phyloP scores from a whole-genome alignment of 2,888 invertebrate species.

The Alitta virens region DNA sequence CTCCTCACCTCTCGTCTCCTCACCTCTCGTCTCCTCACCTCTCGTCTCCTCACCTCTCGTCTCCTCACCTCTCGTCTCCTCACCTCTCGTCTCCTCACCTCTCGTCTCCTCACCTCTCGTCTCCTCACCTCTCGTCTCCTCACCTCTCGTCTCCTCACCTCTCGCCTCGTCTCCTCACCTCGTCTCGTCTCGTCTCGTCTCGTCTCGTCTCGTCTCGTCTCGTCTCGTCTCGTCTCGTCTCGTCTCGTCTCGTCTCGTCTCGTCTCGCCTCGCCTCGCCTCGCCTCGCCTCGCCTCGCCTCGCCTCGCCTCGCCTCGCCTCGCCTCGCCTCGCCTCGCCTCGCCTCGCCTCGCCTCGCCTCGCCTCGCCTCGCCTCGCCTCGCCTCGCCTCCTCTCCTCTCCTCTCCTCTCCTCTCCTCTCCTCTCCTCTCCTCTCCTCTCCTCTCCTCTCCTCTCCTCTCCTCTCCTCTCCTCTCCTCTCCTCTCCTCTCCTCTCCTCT shows the following conservation, averaged over 20 bases:
- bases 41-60: too few species aligned
- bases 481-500: too few species aligned
- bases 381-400: slow-evolving; percentile 13
- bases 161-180: slow-evolving; percentile 6
- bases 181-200: slow-evolving; percentile 3
- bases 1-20: too few species aligned
- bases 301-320: slow-evolving; percentile 6
- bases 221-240: slow-evolving; percentile 16
- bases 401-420: slow-evolving; percentile 16
- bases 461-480: too few species aligned
- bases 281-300: slow-evolving; percentile 7
- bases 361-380: slow-evolving; percentile 7
- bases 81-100: slow-evolving; percentile 6
- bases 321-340: slow-evolving; percentile 6
- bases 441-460: slow-evolving; percentile 16
- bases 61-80: slow-evolving; percentile 2
- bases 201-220: slow-evolving; percentile 5
- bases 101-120: slow-evolving; percentile 8
- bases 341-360: slow-evolving; percentile 6
- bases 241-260: slow-evolving; percentile 6
- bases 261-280: slow-evolving; percentile 7
- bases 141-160: slow-evolving; percentile 4
- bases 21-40: too few species aligned
- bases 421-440: slow-evolving; percentile 19
- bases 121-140: slow-evolving; percentile 5